Conservation (phyloP, 2,888 invertebrate genomes). For the Protodeltote pygarga region DNA sequence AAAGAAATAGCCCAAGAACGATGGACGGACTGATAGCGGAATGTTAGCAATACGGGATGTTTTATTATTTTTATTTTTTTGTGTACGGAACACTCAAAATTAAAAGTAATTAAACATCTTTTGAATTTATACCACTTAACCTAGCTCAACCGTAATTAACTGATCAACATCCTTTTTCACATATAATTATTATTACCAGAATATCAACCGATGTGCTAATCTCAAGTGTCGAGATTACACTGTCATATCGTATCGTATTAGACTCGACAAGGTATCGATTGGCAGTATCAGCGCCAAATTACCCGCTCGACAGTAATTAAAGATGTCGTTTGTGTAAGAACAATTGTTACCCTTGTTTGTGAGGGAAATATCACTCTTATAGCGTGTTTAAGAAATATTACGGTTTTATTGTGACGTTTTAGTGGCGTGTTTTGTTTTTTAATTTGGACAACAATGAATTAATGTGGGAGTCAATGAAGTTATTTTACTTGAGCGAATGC, state of each 20-base stretch:
- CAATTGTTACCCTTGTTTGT: conserved; percentile 29
- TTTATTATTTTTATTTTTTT: no score
- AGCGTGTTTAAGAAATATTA: not conserved
- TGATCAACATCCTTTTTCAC: not conserved
- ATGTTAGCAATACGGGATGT: no score
- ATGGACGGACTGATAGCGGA: no score
- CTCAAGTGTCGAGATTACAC: conserved; percentile 41
- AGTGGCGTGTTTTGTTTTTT: conserved; percentile 1
- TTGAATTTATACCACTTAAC: no score
- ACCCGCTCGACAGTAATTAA: conserved; percentile 22
- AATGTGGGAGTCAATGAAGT: no score
- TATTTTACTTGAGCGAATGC: no score
- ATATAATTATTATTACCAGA: not conserved
- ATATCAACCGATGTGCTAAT: conserved; percentile 23
- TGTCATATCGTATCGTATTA: conserved; percentile 18
- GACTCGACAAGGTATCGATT: conserved; percentile 28
- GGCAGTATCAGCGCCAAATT: conserved; percentile 10
- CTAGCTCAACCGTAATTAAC: no score
- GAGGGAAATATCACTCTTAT: no score
- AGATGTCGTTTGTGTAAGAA: conserved; percentile 26
- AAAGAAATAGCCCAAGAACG: no score
- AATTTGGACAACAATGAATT: not conserved
- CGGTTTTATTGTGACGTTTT: conserved; percentile 8
- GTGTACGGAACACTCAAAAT: no score
- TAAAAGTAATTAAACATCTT: no score